Percentiles rank a stretch among this genome's conserved stretches.
Conservation (phyloP, 2,113 vertebrate species). For the Phalacrocorax brasilianus region DNA sequence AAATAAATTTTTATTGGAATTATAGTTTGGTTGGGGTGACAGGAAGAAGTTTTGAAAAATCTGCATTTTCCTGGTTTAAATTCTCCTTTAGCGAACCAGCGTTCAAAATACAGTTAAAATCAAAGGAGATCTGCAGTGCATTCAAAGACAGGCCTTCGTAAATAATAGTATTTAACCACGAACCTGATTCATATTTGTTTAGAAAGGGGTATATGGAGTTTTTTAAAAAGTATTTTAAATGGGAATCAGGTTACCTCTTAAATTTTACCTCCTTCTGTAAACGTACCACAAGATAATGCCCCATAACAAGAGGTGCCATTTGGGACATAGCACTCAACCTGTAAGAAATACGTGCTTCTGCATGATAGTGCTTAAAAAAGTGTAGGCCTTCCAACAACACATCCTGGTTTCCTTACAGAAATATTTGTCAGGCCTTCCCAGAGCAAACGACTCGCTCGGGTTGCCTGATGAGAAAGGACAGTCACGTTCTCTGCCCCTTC, state of each 20-base stretch:
- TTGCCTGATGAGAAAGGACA: background rate
- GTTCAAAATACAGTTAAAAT: background rate
- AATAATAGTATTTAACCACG: background rate
- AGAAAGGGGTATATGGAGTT: background rate
- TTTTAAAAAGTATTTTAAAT: background rate
- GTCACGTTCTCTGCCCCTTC: background rate
- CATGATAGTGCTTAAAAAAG: background rate
- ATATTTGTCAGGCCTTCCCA: background rate
- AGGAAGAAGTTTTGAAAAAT: constrained; percentile 32
- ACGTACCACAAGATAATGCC: background rate
- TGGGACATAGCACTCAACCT: accelerated
- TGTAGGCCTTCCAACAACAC: background rate
- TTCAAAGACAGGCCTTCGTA: background rate
- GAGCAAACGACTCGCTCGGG: background rate
- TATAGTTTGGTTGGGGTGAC: constrained; percentile 5
- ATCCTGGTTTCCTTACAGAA: background rate
- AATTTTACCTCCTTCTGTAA: background rate
- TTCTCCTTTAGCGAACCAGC: background rate
- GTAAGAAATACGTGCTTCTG: background rate
- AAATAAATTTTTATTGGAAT: constrained; percentile 9
- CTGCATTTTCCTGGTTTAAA: background rate
- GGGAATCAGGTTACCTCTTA: constrained; percentile 5
- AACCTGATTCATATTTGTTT: constrained; percentile 24
- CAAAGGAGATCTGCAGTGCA: background rate
- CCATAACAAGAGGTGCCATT: background rate